A percentile compares a stretch with the other conserved stretches of the same genome.
These are phyloP conservation scores for Liparis tanakae DNA, from an alignment of 2,797 vertebrate species.

Conservation along the genomic window DNA sequence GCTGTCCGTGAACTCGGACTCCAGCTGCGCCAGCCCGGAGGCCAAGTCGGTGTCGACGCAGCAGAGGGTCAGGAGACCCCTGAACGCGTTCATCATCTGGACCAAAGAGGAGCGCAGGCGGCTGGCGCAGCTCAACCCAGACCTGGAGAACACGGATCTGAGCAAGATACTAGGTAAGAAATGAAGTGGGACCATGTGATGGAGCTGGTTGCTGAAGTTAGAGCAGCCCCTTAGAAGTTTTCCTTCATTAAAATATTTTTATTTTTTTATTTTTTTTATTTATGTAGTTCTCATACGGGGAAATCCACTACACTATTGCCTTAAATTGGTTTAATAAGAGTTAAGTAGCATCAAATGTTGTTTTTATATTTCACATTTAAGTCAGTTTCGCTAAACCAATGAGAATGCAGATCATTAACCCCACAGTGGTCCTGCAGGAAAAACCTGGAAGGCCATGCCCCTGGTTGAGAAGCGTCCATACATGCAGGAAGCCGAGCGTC, in stretches of 20 bases:
- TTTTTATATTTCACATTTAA: neutral
- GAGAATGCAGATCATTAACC: conserved; percentile 14
- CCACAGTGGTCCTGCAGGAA: conserved; percentile 77
- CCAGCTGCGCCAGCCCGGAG: conserved; percentile 82
- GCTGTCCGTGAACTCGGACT: conserved; percentile 79
- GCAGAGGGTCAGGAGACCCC: conserved; percentile 82
- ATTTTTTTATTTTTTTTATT: neutral
- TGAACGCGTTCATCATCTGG: conserved; percentile 90
- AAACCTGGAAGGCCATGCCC: conserved; percentile 93
- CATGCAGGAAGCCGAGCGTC: conserved; percentile 96
- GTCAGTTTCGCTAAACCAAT: neutral
- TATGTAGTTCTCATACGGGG: neutral
- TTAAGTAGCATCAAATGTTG: neutral
- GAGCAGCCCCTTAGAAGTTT: neutral
- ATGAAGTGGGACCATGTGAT: neutral
- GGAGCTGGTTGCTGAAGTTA: neutral
- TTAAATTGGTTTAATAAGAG: neutral
- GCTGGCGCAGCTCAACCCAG: conserved; percentile 86
- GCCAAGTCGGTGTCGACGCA: conserved; percentile 64
- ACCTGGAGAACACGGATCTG: conserved; percentile 87
- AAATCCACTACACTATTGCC: neutral
- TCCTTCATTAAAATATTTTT: neutral
- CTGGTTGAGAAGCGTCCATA: conserved; percentile 94
- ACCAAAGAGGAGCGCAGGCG: conserved; percentile 87
- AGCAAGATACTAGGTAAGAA: conserved; percentile 87